These are phyloP conservation scores for Odontomachus brunneus DNA, from an alignment of 1,140 invertebrate genomes.

Conservation along the genomic window DNA sequence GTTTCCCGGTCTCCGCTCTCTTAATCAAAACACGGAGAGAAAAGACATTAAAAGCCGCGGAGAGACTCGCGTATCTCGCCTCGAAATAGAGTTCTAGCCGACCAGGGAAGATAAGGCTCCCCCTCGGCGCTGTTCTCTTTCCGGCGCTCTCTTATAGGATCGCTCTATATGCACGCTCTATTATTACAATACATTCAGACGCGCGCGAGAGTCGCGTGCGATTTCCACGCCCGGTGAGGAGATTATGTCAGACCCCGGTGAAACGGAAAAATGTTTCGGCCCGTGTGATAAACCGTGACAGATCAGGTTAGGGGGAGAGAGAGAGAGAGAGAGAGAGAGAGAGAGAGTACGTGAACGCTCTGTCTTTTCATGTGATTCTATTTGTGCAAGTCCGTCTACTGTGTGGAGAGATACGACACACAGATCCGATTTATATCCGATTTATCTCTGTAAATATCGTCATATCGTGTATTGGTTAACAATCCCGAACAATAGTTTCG, in stretches of 20 bases:
- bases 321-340: background rate
- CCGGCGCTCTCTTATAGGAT: conserved; percentile 68
- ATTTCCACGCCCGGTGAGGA: conserved; percentile 65
- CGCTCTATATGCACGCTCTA: conserved; percentile 70
- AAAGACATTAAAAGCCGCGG: conserved; percentile 83
- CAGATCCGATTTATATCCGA: background rate
- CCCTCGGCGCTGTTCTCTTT: conserved; percentile 76
- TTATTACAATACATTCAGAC: conserved; percentile 69
- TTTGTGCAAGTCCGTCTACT: background rate
- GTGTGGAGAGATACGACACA: background rate
- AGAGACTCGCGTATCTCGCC: conserved; percentile 78
- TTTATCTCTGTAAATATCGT: background rate
- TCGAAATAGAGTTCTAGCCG: conserved; percentile 82
- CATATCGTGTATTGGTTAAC: background rate
- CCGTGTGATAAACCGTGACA: conserved; percentile 54
- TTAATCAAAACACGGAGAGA: conserved; percentile 84
- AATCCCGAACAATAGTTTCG: background rate
- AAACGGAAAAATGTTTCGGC: conserved; percentile 65
- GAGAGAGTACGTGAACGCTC: conserved; percentile 1
- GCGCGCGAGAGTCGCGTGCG: conserved; percentile 57
- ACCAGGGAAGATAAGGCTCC: conserved; percentile 83
- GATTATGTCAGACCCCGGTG: conserved; percentile 65
- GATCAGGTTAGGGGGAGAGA: conserved; percentile 21
- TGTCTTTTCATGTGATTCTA: conserved; percentile 28
- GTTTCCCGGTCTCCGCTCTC: conserved; percentile 68